A percentile compares a stretch with the other conserved stretches of the same genome.
phyloP scores from a whole-genome alignment of 2,797 vertebrate species.

The Borostomias antarcticus region DNA sequence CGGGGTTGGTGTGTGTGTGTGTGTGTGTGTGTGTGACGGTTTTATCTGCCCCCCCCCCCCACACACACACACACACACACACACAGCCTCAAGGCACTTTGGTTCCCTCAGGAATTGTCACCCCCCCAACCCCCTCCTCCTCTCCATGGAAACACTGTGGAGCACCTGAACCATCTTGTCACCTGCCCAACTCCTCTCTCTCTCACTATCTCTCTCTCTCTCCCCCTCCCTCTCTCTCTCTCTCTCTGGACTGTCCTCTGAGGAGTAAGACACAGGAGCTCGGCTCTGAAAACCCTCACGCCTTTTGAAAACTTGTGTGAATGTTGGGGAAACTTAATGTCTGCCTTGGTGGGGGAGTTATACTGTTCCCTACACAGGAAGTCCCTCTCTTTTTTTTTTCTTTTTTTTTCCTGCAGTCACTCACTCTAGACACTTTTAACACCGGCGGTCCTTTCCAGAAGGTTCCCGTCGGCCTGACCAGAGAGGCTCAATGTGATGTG shows the following conservation, averaged over 20 bases:
- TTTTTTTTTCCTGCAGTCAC: not conserved
- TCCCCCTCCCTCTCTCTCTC: too few species aligned
- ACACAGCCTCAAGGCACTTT: slow-evolving; percentile 71
- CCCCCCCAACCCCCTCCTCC: too few species aligned
- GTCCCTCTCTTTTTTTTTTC: not conserved
- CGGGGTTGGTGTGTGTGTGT: too few species aligned
- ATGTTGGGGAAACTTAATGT: slow-evolving; percentile 29
- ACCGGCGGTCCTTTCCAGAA: not conserved
- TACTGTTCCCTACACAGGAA: slow-evolving; percentile 27
- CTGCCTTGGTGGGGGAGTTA: slow-evolving; percentile 32
- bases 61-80: too few species aligned
- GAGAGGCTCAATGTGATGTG: slow-evolving; percentile 33
- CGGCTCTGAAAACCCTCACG: slow-evolving; percentile 34
- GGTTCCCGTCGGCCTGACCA: slow-evolving; percentile 20
- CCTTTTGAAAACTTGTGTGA: slow-evolving; percentile 25
- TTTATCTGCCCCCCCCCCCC: too few species aligned
- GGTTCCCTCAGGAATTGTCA: slow-evolving; percentile 66
- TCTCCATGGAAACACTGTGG: slow-evolving; percentile 28
- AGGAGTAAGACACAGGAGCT: slow-evolving; percentile 29
- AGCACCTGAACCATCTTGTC: slow-evolving; percentile 23
- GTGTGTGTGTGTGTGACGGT: too few species aligned
- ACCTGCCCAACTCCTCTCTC: slow-evolving; percentile 26
- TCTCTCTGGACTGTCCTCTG: slow-evolving; percentile 15
- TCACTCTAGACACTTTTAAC: slow-evolving; percentile 25
- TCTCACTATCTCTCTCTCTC: too few species aligned